Evolutionary conservation across 2,797 vertebrate species (phyloP), one percentile per base, ranked within the genome.

Genomic region (Pempheris klunzingeri): DNA sequence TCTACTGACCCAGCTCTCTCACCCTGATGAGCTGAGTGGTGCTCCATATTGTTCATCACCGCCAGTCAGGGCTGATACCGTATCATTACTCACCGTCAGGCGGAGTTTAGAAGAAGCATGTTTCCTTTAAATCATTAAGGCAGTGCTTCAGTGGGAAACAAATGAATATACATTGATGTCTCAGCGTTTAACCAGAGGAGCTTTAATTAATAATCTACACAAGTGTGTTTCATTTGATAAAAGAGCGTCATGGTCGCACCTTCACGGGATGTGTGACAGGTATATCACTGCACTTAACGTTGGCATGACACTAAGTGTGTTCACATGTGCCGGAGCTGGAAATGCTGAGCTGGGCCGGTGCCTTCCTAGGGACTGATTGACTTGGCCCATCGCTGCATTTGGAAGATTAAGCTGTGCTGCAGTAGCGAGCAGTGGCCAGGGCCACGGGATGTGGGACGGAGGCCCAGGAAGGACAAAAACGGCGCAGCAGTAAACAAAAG

Each of bases 371-470:
- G 78, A 69, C 55, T 83, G 88, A 90, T 86, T 90, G 90, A 84
- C 84, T 91, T 80, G 90, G 89, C 83, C 82, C 84, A 67, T 79
- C 63, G 8, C 87, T 89, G 88, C 86, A 87, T 93, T 92, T 91
- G 84, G 86, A 86, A 92, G 91, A 94, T 95, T 94, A 94, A 90
- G 88, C 81, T 68, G 64, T 86, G 72, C 87, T 88, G 93, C 91
- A 92, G 88, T 81, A 90, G 20, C 50, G 76, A 87, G 88, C 72
- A 24, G 86, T 47, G 85, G 82, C 90, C 88, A 80, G 85, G 78
- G 66, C 82, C 67, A 83, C 44, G 20, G 80, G 81, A 86, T 86
- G 87, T 64, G 76, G 87, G 89, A 92, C 4, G 39, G 89, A 52
- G 68, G 89, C 90, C 86, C 84, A 69, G 86, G 76, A 91, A 92